Evolutionary conservation across 2,113 vertebrate genomes (phyloP).

Genomic region (Lichenostomus cassidix): DNA sequence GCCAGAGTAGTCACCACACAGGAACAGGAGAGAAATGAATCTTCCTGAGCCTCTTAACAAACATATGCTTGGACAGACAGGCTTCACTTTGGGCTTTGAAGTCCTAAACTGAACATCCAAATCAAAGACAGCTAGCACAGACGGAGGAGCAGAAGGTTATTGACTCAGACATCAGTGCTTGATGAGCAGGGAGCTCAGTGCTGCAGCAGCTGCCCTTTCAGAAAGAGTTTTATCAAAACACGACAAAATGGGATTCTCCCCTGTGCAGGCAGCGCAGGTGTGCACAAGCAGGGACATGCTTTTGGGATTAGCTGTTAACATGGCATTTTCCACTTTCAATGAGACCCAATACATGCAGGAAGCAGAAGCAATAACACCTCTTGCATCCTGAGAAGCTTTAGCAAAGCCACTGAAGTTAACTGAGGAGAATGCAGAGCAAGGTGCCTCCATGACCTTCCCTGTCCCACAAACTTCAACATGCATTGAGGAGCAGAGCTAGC

Average conservation of each 20-base stretch:
- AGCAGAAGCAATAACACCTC: background rate
- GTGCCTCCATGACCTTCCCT: background rate
- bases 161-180: background rate
- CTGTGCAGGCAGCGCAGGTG: accelerated
- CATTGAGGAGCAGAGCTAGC: background rate
- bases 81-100: background rate
- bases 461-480: background rate
- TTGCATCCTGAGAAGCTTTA: background rate
- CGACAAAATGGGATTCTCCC: background rate
- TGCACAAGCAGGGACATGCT: background rate
- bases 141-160: background rate
- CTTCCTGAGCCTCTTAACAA: background rate
- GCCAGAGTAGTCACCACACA: background rate
- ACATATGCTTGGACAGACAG: background rate
- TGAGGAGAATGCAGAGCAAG: background rate
- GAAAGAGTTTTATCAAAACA: background rate
- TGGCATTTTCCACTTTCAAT: accelerated
- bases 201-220: background rate
- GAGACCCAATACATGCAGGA: background rate
- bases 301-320: background rate
- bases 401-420: background rate
- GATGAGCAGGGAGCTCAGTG: background rate
- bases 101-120: background rate
- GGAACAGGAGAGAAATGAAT: background rate
- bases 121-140: background rate